Evolutionary conservation across 2,797 vertebrate species (phyloP).

Genomic region (Myotis daubentonii): DNA sequence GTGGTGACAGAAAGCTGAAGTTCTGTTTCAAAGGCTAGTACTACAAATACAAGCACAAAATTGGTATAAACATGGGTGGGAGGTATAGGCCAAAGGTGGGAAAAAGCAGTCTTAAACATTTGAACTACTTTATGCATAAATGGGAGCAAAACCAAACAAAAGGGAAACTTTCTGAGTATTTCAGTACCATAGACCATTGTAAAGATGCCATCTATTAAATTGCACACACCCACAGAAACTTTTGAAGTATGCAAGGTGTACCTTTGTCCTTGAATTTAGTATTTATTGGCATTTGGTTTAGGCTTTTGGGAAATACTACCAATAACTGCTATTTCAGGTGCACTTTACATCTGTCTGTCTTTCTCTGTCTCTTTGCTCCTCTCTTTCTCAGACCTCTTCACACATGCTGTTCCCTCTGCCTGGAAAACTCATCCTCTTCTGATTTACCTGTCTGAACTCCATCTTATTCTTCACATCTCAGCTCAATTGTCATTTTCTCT

Average conservation of each 20-base stretch:
- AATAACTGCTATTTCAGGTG: not conserved
- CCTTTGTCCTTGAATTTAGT: not conserved
- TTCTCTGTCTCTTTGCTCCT: not conserved
- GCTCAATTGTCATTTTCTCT: not conserved
- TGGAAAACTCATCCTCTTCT: not conserved
- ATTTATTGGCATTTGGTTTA: not conserved
- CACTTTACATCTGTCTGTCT: not conserved
- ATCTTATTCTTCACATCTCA: not conserved
- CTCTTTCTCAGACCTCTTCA: not conserved
- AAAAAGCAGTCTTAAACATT: slow-evolving; percentile 21
- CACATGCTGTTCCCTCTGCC: not conserved
- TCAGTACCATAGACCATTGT: not conserved
- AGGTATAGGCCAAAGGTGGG: not conserved
- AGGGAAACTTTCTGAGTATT: not conserved
- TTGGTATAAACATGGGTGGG: not conserved
- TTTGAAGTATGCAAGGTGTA: not conserved
- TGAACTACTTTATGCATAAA: not conserved
- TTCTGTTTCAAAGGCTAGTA: slow-evolving; percentile 1
- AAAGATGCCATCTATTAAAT: not conserved
- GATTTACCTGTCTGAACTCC: not conserved
- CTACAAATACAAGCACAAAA: not conserved
- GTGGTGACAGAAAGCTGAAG: not conserved
- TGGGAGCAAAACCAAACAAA: slow-evolving; percentile 26
- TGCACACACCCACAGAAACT: not conserved
- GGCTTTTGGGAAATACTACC: not conserved